Percentiles rank a stretch among this genome's conserved stretches.
These are phyloP conservation scores for Geophilus truncorum DNA, from an alignment of 2,888 invertebrate genomes.

Conservation along the genomic window DNA sequence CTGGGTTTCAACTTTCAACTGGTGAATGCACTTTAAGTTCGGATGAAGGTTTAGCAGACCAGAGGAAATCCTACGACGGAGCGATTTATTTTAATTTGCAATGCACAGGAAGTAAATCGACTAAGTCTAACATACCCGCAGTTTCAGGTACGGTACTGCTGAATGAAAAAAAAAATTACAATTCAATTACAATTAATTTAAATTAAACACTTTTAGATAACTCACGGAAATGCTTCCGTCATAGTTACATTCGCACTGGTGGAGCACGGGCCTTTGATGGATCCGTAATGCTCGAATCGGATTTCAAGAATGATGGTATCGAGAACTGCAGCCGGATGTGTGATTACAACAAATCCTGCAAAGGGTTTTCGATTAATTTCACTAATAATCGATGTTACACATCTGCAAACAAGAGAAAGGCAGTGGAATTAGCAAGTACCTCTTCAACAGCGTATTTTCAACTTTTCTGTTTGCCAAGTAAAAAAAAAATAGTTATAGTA, in stretches of 20 bases:
- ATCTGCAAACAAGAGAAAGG: slow-evolving; percentile 46
- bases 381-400: slow-evolving; percentile 42
- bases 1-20: slow-evolving; percentile 35
- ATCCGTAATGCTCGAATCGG: slow-evolving; percentile 35
- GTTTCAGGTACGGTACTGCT: background rate
- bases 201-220: background rate
- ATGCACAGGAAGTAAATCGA: background rate
- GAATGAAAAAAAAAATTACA: background rate
- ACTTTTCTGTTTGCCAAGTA: background rate
- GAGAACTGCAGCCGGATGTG: slow-evolving; percentile 48
- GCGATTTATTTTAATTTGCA: background rate
- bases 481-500: no score
- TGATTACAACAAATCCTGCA: slow-evolving; percentile 45
- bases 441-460: background rate
- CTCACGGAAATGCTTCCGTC: background rate
- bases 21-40: slow-evolving; percentile 36
- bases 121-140: background rate
- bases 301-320: slow-evolving; percentile 46
- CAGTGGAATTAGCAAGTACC: background rate
- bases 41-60: slow-evolving; percentile 25
- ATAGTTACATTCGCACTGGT: slow-evolving; percentile 16
- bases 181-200: background rate
- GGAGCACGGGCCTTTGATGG: background rate
- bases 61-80: background rate
- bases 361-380: slow-evolving; percentile 49